Percentiles rank a stretch among this genome's conserved stretches.
Conservation (phyloP, 2,113 vertebrate species). For the Periophthalmodon schlosseri region DNA sequence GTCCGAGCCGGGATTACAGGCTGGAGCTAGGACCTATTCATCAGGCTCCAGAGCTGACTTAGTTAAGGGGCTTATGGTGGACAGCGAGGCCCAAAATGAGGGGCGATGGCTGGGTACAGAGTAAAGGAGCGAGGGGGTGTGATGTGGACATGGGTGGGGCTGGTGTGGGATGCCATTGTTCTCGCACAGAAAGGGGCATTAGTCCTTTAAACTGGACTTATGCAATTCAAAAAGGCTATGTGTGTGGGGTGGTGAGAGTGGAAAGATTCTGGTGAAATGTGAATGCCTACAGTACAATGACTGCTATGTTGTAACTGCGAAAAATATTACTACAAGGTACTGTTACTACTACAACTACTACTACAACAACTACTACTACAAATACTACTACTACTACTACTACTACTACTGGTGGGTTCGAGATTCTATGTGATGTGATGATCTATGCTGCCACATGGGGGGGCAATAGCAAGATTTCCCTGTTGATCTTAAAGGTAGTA, state of each 20-base stretch:
- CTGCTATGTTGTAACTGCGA: too few species aligned
- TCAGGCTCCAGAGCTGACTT: constrained; percentile 72
- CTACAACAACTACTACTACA: neutral
- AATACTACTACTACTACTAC: too few species aligned
- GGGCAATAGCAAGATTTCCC: too few species aligned
- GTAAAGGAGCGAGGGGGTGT: constrained; percentile 37
- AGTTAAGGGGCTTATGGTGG: constrained; percentile 71
- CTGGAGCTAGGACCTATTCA: constrained; percentile 72
- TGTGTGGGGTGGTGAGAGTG: constrained; percentile 16
- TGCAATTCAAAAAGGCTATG: constrained; percentile 41
- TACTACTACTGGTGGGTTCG: neutral
- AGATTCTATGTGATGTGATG: too few species aligned
- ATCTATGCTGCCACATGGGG: too few species aligned
- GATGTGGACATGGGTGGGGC: constrained; percentile 39
- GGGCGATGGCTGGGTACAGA: constrained; percentile 38
- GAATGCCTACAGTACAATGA: too few species aligned
- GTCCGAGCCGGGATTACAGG: constrained; percentile 70
- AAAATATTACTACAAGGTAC: constrained; percentile 1
- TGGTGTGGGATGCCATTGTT: constrained; percentile 51
- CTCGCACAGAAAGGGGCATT: constrained; percentile 47
- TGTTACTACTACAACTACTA: neutral
- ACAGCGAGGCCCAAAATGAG: constrained; percentile 56
- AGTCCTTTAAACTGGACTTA: constrained; percentile 38
- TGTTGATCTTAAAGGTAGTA: too few species aligned
- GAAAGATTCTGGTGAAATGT: neutral